Conservation (phyloP, 2,113 vertebrate genomes). For the Tetrao urogallus region DNA sequence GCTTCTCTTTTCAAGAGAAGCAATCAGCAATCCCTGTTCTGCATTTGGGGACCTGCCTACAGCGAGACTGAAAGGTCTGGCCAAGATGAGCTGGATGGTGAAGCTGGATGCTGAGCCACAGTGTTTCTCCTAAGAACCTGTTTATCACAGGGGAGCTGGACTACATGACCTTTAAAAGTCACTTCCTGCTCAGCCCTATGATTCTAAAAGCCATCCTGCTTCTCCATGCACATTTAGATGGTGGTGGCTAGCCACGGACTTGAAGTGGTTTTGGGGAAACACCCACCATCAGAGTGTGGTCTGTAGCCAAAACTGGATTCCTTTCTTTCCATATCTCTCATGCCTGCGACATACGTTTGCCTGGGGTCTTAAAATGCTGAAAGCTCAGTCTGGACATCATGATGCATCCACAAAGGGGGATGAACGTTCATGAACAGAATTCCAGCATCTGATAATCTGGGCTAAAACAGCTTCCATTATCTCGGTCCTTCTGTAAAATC, state of each 20-base stretch:
- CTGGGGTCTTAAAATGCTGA: background rate
- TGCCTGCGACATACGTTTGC: background rate
- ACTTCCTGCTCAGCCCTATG: no score
- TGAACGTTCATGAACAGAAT: background rate
- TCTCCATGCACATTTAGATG: background rate
- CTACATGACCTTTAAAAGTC: no score
- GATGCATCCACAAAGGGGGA: rapidly evolving
- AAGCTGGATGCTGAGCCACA: background rate
- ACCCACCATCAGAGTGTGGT: rapidly evolving
- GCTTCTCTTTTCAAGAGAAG: rapidly evolving
- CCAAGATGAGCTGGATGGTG: background rate
- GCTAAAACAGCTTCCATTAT: background rate
- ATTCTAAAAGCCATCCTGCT: background rate
- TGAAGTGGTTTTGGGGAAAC: background rate
- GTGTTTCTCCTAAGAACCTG: background rate
- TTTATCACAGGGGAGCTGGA: no score
- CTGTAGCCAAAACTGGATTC: no score
- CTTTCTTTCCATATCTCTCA: background rate
- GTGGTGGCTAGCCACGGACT: background rate
- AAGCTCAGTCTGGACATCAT: background rate
- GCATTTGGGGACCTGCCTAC: background rate
- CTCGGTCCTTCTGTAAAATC: background rate
- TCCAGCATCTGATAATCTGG: background rate
- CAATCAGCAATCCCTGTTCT: background rate
- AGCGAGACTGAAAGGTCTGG: background rate